Base-by-base conservation (phyloP, 2,113 vertebrate species). In the Sorex fumeus region DNA sequence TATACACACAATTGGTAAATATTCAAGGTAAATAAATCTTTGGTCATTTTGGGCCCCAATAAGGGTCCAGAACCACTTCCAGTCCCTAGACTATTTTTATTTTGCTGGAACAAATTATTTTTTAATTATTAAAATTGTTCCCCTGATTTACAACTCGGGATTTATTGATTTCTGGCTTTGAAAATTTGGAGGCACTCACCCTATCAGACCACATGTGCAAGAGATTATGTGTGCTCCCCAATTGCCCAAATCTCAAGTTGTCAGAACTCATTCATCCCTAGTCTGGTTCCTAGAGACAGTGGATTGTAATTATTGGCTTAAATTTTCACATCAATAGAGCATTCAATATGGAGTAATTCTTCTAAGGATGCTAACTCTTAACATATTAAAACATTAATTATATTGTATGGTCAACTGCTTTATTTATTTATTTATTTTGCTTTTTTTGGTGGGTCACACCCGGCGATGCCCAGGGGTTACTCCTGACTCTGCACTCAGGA, bases 1-100 rank as follows among this genome's bases (percentile, higher is more conserved):
- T n/a, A n/a, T n/a, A n/a, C n/a, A n/a, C n/a, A n/a, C n/a, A n/a
- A n/a, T n/a, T n/a, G n/a, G n/a, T n/a, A n/a, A n/a, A n/a, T n/a
- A n/a, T n/a, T n/a, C n/a, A n/a, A n/a, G n/a, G 67, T 72, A 84
- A 93, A 93, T 71, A 32, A 80, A 25, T 45, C 21, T 69, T 85
- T 82, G 43, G 36, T 70, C 28, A 77, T 25, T 1, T 12, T 80
- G 36, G 23, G 27, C 1, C 67, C 32, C 77, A 90, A 45, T 64
- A 72, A 88, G 15, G 45, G 3, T 8, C n/a, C 47, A 43, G 50
- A 15, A 85, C 19, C 21, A 91, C 71, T 85, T 74, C n/a, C n/a
- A 92, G 50, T 6, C 23, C 18, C 12, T 11, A 66, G n/a, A 76
- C 8, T 45, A 84, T 77, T 88, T 45, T 89, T 83, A 84, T 81